Conservation (phyloP, 2,113 vertebrate genomes). For the Pardalotus punctatus region DNA sequence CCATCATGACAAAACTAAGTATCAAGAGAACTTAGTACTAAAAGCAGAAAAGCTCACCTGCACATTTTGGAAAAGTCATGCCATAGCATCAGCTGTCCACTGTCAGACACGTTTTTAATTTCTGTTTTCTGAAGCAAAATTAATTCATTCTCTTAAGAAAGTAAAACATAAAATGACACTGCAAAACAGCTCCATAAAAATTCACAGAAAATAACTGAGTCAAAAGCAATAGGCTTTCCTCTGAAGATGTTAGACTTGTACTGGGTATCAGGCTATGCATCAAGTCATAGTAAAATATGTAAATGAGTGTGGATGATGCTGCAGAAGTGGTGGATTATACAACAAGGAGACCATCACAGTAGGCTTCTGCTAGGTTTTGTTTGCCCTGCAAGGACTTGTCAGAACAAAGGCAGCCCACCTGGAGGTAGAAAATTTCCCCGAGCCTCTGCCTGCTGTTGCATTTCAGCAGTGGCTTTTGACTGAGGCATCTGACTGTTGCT, state of each 20-base stretch:
- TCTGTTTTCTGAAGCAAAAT: background rate
- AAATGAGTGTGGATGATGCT: background rate
- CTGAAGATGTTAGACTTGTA: background rate
- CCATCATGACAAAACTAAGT: background rate
- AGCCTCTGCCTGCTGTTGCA: background rate
- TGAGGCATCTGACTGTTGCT: background rate
- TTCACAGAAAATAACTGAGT: background rate
- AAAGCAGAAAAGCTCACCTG: background rate
- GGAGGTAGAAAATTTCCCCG: background rate
- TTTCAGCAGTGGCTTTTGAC: background rate
- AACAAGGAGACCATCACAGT: background rate
- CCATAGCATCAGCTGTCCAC: background rate
- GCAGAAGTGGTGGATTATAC: background rate
- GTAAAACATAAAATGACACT: background rate
- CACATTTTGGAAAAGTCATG: background rate
- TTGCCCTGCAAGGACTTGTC: background rate
- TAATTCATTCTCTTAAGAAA: background rate
- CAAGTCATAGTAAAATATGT: background rate
- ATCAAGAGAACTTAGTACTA: background rate
- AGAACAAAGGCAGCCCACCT: background rate
- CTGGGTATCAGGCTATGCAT: background rate
- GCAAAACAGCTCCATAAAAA: background rate
- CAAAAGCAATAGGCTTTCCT: background rate
- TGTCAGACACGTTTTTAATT: background rate
- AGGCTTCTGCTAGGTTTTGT: background rate